Percentiles rank a stretch among this genome's conserved stretches.
Evolutionary conservation across 2,797 vertebrate species (phyloP).

Genomic region (Allochrocebus solatus): DNA sequence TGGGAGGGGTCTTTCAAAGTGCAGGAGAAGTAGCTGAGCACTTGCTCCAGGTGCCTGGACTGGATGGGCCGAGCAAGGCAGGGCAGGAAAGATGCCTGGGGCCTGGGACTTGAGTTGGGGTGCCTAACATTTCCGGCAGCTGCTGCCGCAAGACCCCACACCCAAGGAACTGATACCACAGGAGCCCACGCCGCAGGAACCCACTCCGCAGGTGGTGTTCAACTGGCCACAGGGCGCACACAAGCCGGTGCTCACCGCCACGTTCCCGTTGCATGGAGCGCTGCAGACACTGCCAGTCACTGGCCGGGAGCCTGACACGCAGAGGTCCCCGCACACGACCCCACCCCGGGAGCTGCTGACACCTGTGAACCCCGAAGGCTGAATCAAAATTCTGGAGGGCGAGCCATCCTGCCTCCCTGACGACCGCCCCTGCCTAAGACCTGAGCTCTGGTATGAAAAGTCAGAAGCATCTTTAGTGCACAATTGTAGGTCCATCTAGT

Average conservation of each 20-base stretch:
- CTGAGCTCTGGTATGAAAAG: neutral
- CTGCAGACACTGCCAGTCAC: conserved; percentile 87
- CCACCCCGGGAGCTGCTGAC: conserved; percentile 62
- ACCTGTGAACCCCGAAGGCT: conserved; percentile 52
- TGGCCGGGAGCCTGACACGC: conserved; percentile 84
- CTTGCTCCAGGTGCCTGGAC: neutral
- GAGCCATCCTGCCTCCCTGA: neutral
- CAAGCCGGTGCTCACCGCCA: conserved; percentile 68
- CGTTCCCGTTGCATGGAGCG: conserved; percentile 89
- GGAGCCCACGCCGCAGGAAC: conserved; percentile 30
- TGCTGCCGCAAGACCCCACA: conserved; percentile 18
- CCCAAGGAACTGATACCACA: conserved; percentile 51
- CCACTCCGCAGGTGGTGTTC: neutral
- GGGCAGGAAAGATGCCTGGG: neutral
- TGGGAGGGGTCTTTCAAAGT: neutral
- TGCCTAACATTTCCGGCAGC: conserved; percentile 59
- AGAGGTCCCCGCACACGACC: conserved; percentile 82
- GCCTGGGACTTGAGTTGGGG: rapidly evolving
- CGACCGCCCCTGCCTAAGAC: rapidly evolving
- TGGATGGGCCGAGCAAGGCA: neutral
- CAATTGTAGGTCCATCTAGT: neutral
- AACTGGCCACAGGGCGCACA: neutral
- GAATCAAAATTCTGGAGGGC: neutral
- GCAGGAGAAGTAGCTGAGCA: neutral
- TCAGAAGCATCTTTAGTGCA: neutral